Conservation (phyloP, 1,140 invertebrate species). For the Drosophila sp. region DNA sequence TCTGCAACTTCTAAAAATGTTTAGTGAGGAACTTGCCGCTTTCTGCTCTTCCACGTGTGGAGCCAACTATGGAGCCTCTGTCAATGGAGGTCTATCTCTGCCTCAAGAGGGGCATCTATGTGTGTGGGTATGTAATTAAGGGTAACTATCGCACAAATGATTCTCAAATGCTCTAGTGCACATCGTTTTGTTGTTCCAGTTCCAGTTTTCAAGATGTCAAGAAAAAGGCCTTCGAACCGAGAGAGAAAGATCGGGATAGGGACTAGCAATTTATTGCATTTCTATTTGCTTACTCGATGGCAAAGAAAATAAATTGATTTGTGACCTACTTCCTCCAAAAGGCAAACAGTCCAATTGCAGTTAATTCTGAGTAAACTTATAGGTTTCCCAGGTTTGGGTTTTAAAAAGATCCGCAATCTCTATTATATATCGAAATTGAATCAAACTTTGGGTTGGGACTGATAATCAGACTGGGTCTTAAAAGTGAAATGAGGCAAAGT, state of each 20-base stretch:
- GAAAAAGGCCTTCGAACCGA: slow-evolving; percentile 21
- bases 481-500: slow-evolving; percentile 59
- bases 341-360: slow-evolving; percentile 17
- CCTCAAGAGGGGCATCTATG: slow-evolving; percentile 10
- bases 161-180: slow-evolving; percentile 62
- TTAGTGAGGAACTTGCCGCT: slow-evolving; percentile 57
- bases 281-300: not conserved
- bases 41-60: slow-evolving; percentile 61
- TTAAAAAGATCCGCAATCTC: too few relatives aligned
- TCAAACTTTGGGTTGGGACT: not conserved
- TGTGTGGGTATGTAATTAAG: slow-evolving; percentile 56
- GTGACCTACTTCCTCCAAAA: not conserved
- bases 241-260: slow-evolving; percentile 18
- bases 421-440: too few relatives aligned
- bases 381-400: too few relatives aligned
- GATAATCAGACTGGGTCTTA: slow-evolving; percentile 3
- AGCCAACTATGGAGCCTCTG: not conserved
- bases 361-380: too few relatives aligned
- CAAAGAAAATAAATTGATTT: not conserved
- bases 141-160: slow-evolving; percentile 59
- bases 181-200: slow-evolving; percentile 46
- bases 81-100: not conserved
- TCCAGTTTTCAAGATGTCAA: slow-evolving; percentile 64
- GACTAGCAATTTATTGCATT: slow-evolving; percentile 37
- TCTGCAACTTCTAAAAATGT: slow-evolving; percentile 54